A percentile compares a stretch with the other conserved stretches of the same genome.
phyloP scores from a whole-genome alignment of 2,797 vertebrate species.

The Steatocranus sp. region DNA sequence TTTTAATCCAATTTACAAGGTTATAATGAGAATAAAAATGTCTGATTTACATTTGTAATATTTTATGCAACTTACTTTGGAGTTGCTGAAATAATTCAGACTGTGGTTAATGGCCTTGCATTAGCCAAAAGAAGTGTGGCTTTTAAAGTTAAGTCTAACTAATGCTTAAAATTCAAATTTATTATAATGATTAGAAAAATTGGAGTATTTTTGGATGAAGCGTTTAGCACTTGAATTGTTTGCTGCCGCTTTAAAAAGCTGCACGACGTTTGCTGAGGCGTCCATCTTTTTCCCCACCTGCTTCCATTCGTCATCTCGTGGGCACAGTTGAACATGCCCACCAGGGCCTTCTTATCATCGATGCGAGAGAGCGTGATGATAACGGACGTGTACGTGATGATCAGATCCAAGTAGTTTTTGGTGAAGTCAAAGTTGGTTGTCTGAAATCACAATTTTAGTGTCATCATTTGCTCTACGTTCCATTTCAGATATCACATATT shows the following conservation, averaged over 20 bases:
- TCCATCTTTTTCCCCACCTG: conserved; percentile 64
- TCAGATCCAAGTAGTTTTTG: conserved; percentile 89
- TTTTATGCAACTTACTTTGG: not conserved
- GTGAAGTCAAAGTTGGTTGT: conserved; percentile 89
- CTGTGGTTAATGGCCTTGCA: not conserved
- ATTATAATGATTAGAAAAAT: not conserved
- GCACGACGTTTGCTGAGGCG: not conserved
- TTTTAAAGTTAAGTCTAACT: not conserved
- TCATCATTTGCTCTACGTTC: not conserved
- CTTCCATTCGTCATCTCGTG: conserved; percentile 88
- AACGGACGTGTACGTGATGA: conserved; percentile 86
- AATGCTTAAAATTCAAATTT: not conserved
- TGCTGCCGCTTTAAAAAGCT: not conserved
- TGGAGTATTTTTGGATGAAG: not conserved
- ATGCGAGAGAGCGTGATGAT: conserved; percentile 86
- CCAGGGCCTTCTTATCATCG: conserved; percentile 85
- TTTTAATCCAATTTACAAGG: not conserved
- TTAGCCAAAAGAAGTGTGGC: not conserved
- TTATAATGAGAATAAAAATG: not conserved
- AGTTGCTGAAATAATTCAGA: not conserved
- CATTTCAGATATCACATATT: not conserved
- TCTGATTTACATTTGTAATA: not conserved
- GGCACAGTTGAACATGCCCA: conserved; percentile 89
- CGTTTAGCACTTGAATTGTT: not conserved
- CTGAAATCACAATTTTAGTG: conserved; percentile 60